Base-by-base conservation (phyloP, 1,140 invertebrate genomes). In the Zaprionus nigranus region DNA sequence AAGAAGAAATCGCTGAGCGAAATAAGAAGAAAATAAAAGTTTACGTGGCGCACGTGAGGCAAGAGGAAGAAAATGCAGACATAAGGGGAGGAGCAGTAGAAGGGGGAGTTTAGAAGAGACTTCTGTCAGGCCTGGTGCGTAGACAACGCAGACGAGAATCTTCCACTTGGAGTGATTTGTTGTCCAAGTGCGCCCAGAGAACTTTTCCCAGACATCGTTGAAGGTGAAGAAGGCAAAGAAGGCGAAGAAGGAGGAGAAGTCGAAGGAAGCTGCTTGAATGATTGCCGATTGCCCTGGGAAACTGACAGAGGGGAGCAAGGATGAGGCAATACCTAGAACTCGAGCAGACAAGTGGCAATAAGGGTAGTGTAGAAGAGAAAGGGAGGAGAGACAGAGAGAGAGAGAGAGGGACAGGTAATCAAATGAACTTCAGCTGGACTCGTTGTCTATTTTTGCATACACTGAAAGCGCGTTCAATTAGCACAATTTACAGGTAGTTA, bases 101-200 rank as follows among this genome's bases (percentile, higher is more conserved):
- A 20, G 1, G 49, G 20, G 9, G 15, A 13, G 30, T 40, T 51
- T 22, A 49, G 53, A 15, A 58, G 64, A 46, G 57, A 13, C 61
- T 64, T 28, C 58, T 74, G 72, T 58, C 66, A 75, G 57, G 71
- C 65, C 71, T 74, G 71, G 61, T 83, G 78, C 84, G 84, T 81
- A 75, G 75, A 80, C 62, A 67, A 38, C 62, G 49, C 70, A 80
- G 81, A 88, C 84, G 84, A 87, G 73, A 82, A 71, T 87, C 71
- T 82, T 82, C 73, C 75, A 78, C 78, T 84, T 74, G 62, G 65
- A 81, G 74, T 78, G 81, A 84, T 88, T 84, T 90, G 84, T 79
- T 74, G 69, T 71, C 58, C 79, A 70, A 86, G 71, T 69, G 40
- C 30, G 28, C 57, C 68, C 73, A 30, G 66, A 72, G 68, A 78